Conservation (phyloP, 2,797 vertebrate species). For the Pangasius mekongensis region DNA sequence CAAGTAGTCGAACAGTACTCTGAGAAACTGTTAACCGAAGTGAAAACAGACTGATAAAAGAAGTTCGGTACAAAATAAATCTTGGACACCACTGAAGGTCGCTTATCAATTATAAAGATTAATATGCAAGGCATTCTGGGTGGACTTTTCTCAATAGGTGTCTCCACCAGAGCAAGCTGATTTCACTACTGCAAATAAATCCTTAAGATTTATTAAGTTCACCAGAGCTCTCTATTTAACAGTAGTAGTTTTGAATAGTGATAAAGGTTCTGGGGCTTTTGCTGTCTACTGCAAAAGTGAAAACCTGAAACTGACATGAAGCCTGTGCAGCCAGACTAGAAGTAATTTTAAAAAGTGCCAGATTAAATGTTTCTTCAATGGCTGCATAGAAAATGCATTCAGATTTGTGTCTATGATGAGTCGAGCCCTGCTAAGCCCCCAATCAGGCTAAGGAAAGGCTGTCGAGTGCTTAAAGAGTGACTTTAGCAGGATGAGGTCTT, state of each 20-base stretch:
- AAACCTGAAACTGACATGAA: conserved; percentile 5
- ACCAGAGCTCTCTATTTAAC: not conserved
- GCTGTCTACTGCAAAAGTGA: not conserved
- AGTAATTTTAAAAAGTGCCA: conserved; percentile 30
- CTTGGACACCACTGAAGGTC: not conserved
- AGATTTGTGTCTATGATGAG: conserved; percentile 50
- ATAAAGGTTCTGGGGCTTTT: not conserved
- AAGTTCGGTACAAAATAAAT: not conserved
- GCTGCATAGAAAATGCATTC: conserved; percentile 11
- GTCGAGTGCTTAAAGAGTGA: not conserved
- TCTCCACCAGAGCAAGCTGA: not conserved
- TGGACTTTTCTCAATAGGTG: not conserved
- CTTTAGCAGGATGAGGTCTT: not conserved
- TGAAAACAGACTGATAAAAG: not conserved
- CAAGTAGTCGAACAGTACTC: too few species aligned
- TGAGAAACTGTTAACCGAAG: not conserved
- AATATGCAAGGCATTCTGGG: not conserved
- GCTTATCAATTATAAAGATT: not conserved
- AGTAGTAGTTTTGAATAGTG: not conserved
- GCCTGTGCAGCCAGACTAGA: not conserved
- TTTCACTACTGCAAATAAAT: not conserved
- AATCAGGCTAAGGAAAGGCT: conserved; percentile 30
- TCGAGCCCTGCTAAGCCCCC: conserved; percentile 22
- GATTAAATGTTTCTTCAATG: conserved; percentile 37
- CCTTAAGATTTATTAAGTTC: not conserved